Percentiles rank a stretch among this genome's conserved stretches.
Conservation (phyloP, 2,797 vertebrate species). For the Buceros bicornis region DNA sequence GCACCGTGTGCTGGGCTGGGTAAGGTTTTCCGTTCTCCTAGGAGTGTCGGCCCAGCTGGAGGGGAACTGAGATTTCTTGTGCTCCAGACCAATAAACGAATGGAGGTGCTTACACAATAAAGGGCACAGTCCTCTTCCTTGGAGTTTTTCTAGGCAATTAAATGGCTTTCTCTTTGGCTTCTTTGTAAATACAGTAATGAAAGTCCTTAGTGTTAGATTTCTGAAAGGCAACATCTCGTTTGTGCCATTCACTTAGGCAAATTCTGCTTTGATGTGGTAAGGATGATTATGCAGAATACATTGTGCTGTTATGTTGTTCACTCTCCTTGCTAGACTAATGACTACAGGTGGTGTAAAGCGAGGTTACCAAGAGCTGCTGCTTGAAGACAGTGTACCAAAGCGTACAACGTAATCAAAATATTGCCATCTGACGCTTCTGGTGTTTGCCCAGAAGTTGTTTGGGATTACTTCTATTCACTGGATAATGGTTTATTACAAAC, state of each 20-base stretch:
- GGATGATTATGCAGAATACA: background rate
- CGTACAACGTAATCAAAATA: slow-evolving; percentile 20
- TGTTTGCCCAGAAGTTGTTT: slow-evolving; percentile 57
- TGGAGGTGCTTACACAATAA: slow-evolving; percentile 32
- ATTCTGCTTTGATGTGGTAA: slow-evolving; percentile 48
- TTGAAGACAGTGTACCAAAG: background rate
- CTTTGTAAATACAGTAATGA: slow-evolving; percentile 8
- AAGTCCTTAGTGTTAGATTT: background rate
- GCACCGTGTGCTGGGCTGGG: background rate
- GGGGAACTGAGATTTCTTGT: slow-evolving; percentile 58
- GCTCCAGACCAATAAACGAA: slow-evolving; percentile 43
- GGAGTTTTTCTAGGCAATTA: background rate
- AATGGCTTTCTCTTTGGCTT: slow-evolving; percentile 30
- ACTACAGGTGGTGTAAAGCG: background rate
- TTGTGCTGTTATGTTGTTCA: background rate
- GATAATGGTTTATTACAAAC: slow-evolving; percentile 59
- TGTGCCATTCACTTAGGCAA: background rate
- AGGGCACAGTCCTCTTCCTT: background rate
- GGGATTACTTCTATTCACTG: slow-evolving; percentile 56
- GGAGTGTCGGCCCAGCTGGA: background rate
- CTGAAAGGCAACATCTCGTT: slow-evolving; percentile 31
- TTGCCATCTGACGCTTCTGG: slow-evolving; percentile 71
- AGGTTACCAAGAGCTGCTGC: background rate
- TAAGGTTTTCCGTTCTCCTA: slow-evolving; percentile 42
- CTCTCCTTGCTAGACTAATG: background rate